phyloP scores from a whole-genome alignment of 1,140 invertebrate genomes.

The Heliothis virescens region DNA sequence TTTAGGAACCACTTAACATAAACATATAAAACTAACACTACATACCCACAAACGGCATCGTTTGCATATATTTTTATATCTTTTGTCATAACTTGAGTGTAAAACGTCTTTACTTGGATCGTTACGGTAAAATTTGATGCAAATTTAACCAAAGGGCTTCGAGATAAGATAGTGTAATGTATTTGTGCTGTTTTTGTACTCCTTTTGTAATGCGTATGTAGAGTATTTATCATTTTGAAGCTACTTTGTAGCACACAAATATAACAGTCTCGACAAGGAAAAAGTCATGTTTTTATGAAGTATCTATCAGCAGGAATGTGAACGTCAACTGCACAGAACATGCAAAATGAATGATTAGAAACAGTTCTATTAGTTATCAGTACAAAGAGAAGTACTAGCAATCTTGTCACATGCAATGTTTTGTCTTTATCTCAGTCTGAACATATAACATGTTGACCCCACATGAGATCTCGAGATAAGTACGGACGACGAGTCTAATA shows the following conservation, averaged over 20 bases:
- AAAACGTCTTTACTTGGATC: slow-evolving; percentile 20
- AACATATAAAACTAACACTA: slow-evolving; percentile 9
- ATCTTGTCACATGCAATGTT: slow-evolving; percentile 11
- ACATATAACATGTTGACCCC: slow-evolving; percentile 19
- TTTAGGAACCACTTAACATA: slow-evolving; percentile 26
- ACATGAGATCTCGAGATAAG: slow-evolving; percentile 4
- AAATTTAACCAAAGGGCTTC: slow-evolving; percentile 44
- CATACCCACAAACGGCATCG: slow-evolving; percentile 24
- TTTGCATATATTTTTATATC: slow-evolving; percentile 44
- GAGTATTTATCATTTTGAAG: neutral
- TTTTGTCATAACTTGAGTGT: slow-evolving; percentile 46
- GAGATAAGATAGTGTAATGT: slow-evolving; percentile 37
- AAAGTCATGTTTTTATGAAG: neutral
- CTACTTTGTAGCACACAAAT: neutral
- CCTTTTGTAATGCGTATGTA: neutral
- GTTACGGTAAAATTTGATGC: slow-evolving; percentile 39
- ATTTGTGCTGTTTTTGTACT: slow-evolving; percentile 32
- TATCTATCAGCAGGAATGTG: no score
- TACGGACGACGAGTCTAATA: neutral
- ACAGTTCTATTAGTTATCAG: neutral
- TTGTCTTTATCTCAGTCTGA: slow-evolving; percentile 21
- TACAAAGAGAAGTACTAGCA: neutral
- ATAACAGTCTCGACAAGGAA: no score
- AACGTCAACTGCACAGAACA: no score
- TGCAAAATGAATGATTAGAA: neutral